These are phyloP conservation scores for Hylia prasina DNA, from an alignment of 2,113 vertebrate genomes.

Conservation along the genomic window DNA sequence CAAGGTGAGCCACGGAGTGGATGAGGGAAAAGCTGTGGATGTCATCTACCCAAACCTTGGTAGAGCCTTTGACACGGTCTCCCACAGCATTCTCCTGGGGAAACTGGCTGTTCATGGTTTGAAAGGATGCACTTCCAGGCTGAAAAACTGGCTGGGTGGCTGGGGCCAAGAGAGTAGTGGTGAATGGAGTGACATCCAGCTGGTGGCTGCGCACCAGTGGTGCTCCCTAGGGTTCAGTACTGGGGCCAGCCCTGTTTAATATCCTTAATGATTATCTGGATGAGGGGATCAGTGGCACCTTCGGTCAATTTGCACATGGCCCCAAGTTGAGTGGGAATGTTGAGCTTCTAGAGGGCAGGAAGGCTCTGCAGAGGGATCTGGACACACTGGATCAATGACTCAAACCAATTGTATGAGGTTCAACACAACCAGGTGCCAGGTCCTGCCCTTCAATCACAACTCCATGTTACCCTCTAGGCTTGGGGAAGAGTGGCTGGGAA, in stretches of 20 bases:
- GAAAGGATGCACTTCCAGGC: neutral
- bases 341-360: neutral
- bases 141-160: neutral
- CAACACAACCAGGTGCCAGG: neutral
- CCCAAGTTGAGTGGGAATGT: neutral
- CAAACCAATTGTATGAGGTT: rapidly evolving
- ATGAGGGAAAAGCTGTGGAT: neutral
- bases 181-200: neutral
- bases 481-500: neutral
- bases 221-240: neutral
- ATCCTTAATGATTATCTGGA: neutral
- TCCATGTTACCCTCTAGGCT: no score
- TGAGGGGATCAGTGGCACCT: neutral
- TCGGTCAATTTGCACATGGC: neutral
- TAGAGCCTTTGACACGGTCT: neutral
- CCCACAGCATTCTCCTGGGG: neutral
- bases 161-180: neutral
- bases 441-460: neutral
- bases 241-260: neutral
- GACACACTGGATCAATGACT: neutral
- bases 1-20: neutral
- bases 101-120: neutral
- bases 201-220: rapidly evolving
- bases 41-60: neutral
- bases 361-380: neutral